A percentile compares a stretch with the other conserved stretches of the same genome.
phyloP scores from a whole-genome alignment of 2,113 vertebrate species.

The Prochilodus magdalenae region DNA sequence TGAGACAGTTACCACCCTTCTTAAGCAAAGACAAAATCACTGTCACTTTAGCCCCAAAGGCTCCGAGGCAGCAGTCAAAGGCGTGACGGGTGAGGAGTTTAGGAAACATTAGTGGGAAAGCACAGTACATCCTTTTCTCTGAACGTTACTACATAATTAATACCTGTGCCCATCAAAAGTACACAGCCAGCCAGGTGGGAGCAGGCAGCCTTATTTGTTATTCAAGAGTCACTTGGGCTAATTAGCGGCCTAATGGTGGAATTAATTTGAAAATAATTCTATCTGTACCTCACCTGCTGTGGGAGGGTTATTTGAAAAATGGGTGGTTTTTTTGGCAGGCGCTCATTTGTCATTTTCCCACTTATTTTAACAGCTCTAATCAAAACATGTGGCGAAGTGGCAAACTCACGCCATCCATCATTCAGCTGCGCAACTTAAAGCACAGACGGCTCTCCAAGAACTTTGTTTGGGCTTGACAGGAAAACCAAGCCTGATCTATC shows the following conservation, averaged over 20 bases:
- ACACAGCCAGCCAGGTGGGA: constrained; percentile 18
- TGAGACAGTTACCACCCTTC: neutral
- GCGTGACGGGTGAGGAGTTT: neutral
- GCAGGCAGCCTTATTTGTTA: constrained; percentile 50
- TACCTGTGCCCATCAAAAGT: constrained; percentile 31
- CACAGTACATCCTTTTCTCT: constrained; percentile 12
- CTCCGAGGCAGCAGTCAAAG: neutral
- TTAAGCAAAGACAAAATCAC: constrained; percentile 17
- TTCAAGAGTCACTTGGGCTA: constrained; percentile 55
- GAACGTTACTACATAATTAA: constrained; percentile 42
- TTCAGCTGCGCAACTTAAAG: constrained; percentile 28
- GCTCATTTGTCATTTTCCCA: constrained; percentile 39
- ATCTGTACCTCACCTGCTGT: constrained; percentile 49
- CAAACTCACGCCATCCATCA: constrained; percentile 48
- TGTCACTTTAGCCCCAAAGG: constrained; percentile 13
- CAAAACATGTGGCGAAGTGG: constrained; percentile 42
- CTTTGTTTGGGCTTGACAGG: neutral
- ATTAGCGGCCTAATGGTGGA: constrained; percentile 60
- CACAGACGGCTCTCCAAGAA: neutral
- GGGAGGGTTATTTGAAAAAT: constrained; percentile 45
- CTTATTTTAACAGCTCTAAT: constrained; percentile 40
- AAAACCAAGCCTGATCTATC: neutral
- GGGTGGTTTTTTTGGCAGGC: constrained; percentile 7
- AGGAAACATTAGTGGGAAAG: neutral
- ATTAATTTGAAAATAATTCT: constrained; percentile 63